Evolutionary conservation across 2,888 invertebrate species (phyloP), one percentile per base, ranked within the genome.

Genomic region (Lasioglossum leucozonium): DNA sequence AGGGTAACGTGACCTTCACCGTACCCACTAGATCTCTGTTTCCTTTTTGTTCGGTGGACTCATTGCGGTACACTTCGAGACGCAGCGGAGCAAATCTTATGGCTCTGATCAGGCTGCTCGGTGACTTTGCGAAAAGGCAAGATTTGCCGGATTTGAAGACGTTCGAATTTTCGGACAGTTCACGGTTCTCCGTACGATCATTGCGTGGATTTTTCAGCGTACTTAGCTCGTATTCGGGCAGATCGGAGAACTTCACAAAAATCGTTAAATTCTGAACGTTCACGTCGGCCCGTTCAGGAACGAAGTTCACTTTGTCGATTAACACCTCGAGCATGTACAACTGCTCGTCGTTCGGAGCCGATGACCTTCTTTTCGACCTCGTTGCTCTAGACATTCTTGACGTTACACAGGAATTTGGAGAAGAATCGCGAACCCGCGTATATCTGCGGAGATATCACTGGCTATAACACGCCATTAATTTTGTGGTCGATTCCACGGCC

Each of bases 301-400:
- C 69, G 22, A 92, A 73, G 73, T 83, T 77, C 30, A 92, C 76
- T 18, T 73, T 67, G 30, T 88, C 84, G n/a, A 91, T n/a, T 76
- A 91, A 84, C 30, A 92, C 82, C 71, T 93, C 90, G 22, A 92
- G 86, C 89, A 91, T 88, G 69, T 90, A 92, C 18, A 90, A 77
- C 42, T 90, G 89, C 81, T 91, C 79, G n/a, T 67, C 40, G 8
- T 83, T 37, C n/a, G 55, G 74, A 18, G 44, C 69, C 4, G 55
- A 0, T 16, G 26, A 37, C 1, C 65, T 77, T 22, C 42, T 84
- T 55, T 81, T 79, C 26, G 76, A 26, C 0, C 82, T 82, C 88
- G 85, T 86, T 79, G 82, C 22, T 10, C 11, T 10, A 5, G 37
- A 65, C 37, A 40, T 65, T 30, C 16, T 55, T 69, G 65, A 65